A percentile compares a stretch with the other conserved stretches of the same genome.
Evolutionary conservation across 2,113 vertebrate genomes (phyloP).

Genomic region (Gorsachius goisagi): DNA sequence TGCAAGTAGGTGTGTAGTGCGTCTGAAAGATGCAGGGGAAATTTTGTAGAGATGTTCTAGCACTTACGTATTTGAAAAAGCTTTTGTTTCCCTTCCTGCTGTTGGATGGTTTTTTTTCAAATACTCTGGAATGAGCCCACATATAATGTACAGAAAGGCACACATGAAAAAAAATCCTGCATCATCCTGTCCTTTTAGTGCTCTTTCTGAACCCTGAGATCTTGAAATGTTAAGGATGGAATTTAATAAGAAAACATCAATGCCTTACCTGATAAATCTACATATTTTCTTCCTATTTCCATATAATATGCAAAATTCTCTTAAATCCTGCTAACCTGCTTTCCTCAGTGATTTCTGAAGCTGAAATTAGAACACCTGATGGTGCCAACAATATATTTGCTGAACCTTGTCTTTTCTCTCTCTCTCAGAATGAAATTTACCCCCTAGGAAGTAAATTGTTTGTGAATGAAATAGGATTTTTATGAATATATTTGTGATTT

Average conservation of each 20-base stretch:
- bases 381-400: neutral
- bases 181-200: neutral
- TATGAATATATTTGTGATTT: conserved; percentile 26
- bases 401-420: neutral
- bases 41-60: neutral
- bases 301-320: neutral
- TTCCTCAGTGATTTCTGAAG: neutral
- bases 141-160: neutral
- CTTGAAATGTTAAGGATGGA: neutral
- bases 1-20: neutral
- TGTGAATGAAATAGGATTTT: conserved; percentile 23
- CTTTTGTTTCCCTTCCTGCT: neutral
- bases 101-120: neutral
- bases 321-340: neutral
- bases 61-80: neutral
- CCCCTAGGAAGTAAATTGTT: conserved; percentile 15
- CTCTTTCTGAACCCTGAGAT: neutral
- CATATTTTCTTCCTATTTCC: neutral
- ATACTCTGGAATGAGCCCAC: neutral
- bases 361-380: neutral
- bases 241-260: neutral
- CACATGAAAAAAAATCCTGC: neutral
- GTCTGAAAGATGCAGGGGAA: neutral
- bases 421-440: neutral
- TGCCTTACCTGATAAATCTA: neutral